These are phyloP conservation scores for Embiotoca jacksoni DNA, from an alignment of 2,113 vertebrate genomes.

Conservation along the genomic window DNA sequence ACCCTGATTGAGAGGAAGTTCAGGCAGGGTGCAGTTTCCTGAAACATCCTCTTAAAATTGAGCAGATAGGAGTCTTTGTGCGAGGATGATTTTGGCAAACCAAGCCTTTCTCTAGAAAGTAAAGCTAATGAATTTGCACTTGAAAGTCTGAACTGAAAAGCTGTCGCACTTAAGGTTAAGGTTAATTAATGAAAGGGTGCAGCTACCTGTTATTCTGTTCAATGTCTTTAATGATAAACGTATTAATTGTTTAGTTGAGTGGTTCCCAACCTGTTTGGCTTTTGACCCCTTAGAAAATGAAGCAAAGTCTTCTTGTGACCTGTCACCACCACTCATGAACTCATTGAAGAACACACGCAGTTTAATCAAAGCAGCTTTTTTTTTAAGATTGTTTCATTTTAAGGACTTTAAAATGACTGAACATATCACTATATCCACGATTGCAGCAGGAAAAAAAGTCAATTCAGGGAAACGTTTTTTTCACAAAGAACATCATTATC, in stretches of 20 bases:
- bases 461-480: neutral
- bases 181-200: slow-evolving; percentile 3
- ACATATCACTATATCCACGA: neutral
- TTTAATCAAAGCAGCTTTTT: slow-evolving; percentile 15
- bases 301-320: neutral
- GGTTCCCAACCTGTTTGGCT: neutral
- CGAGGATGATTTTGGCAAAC: slow-evolving; percentile 9
- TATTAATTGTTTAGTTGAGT: slow-evolving; percentile 28
- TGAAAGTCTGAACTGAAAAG: slow-evolving; percentile 18
- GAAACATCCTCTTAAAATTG: slow-evolving; percentile 28
- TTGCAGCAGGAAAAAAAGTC: neutral
- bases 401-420: neutral
- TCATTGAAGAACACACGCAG: neutral
- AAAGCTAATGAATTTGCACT: slow-evolving; percentile 2
- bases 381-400: neutral
- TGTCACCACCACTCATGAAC: neutral
- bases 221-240: slow-evolving; percentile 32
- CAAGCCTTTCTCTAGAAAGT: slow-evolving; percentile 6
- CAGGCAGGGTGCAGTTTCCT: slow-evolving; percentile 37
- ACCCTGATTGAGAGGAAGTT: slow-evolving; percentile 53
- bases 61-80: slow-evolving; percentile 19
- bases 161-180: slow-evolving; percentile 1
- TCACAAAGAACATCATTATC: neutral
- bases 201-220: slow-evolving; percentile 15
- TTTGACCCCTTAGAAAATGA: slow-evolving; percentile 1